Conservation (phyloP, 2,888 invertebrate genomes). For the Heliconius ismenius region DNA sequence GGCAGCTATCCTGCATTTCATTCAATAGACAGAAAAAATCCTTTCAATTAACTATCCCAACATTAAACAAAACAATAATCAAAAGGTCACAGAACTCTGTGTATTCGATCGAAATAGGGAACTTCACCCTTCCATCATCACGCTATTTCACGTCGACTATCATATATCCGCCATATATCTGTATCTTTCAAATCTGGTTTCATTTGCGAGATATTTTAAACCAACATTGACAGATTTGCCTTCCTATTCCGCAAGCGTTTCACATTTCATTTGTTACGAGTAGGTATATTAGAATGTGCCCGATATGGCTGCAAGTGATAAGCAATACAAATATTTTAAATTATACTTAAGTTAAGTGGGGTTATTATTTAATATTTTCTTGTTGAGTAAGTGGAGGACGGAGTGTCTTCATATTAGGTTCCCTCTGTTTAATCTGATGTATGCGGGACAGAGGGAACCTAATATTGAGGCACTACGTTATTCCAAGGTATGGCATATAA, state of each 20-base stretch:
- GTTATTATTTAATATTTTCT: not conserved
- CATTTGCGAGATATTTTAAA: slow-evolving; percentile 37
- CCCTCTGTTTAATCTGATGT: no score
- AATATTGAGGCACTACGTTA: no score
- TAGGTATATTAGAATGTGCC: slow-evolving; percentile 16
- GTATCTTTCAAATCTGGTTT: slow-evolving; percentile 39
- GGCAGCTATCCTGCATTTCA: no score
- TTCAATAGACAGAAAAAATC: no score
- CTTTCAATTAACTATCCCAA: no score
- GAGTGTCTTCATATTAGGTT: no score
- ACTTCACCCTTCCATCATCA: slow-evolving; percentile 18
- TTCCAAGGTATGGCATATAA: no score
- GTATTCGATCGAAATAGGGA: slow-evolving; percentile 1
- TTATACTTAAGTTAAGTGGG: slow-evolving; percentile 12
- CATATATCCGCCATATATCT: slow-evolving; percentile 31
- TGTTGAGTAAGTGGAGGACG: no score
- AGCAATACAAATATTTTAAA: slow-evolving; percentile 9
- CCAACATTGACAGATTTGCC: slow-evolving; percentile 36
- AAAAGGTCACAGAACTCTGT: not conserved
- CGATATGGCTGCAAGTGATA: slow-evolving; percentile 16
- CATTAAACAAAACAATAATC: not conserved
- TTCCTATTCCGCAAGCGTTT: slow-evolving; percentile 41
- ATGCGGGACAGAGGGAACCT: no score
- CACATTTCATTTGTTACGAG: slow-evolving; percentile 32
- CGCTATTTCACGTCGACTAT: slow-evolving; percentile 33